Base-by-base conservation (phyloP, 2,797 vertebrate species). In the Setipinna tenuifilis region DNA sequence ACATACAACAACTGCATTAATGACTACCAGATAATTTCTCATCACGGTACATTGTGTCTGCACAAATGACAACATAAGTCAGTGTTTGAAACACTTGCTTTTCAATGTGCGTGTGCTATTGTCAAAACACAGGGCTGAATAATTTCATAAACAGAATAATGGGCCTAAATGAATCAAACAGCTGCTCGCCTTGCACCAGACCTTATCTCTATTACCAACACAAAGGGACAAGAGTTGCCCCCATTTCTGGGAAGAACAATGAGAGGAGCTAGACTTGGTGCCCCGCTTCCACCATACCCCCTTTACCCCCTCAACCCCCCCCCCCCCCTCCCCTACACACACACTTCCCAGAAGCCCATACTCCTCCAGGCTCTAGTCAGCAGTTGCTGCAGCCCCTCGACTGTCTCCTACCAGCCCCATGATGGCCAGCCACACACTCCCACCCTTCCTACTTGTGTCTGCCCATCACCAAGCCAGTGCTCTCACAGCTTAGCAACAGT, bases 191-290 rank as follows among this genome's bases (percentile, higher is more conserved):
- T 82, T 82, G 28, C 82, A 78, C 65, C 54, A 83, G 48, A 57
- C 54, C 81, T 88, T 88, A 84, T 87, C 84, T 89, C 28, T 85
- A 84, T 86, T 83, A 90, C 86, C 68, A 17, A 87, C 82, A 92
- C 89, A 93, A 94, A 86, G 91, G 91, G 80, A 89, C 92, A 88
- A 91, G 85, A 87, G 78, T 90, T 84, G 83, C 82, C 81, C 83
- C 80, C 75, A 86, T 88, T 88, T 88, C 58, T 25, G 88, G 65
- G 84, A 91, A 91, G 89, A 92, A 91, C 90, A 82, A 88, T 48
- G 46, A 87, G 86, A 86, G 85, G 86, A 88, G 85, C 82, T 87
- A 90, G 91, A 83, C 81, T 62, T 85, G 68, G 31, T 84, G 75
- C 35, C 35, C 21, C 7, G 19, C 41, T 46, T 46, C 68, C 57